A percentile compares a stretch with the other conserved stretches of the same genome.
These are phyloP conservation scores for Theocolax elegans DNA, from an alignment of 1,140 invertebrate genomes.

Conservation along the genomic window DNA sequence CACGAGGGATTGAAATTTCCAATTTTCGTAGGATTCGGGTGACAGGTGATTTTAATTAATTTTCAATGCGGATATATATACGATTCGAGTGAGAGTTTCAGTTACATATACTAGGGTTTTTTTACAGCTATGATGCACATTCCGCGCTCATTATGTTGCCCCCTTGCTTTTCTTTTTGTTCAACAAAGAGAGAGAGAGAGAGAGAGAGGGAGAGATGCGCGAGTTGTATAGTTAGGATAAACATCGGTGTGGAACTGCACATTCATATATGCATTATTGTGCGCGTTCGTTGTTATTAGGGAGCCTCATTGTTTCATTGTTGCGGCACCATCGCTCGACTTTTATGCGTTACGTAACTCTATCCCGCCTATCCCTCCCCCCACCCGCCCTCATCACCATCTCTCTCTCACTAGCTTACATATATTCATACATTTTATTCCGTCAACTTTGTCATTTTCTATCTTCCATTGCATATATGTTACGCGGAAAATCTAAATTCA, in stretches of 20 bases:
- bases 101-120: too few relatives aligned
- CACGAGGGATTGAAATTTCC: too few relatives aligned
- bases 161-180: not conserved
- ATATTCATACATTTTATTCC: not conserved
- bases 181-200: constrained; percentile 18
- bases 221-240: too few relatives aligned
- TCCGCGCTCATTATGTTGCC: not conserved
- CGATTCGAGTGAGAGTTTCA: too few relatives aligned
- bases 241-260: constrained; percentile 11
- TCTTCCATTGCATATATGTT: too few relatives aligned
- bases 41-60: too few relatives aligned
- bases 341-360: constrained; percentile 9
- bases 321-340: not conserved
- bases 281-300: constrained; percentile 8
- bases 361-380: not conserved
- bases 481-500: too few relatives aligned
- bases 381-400: too few relatives aligned
- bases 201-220: too few relatives aligned
- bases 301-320: constrained; percentile 32
- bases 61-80: too few relatives aligned
- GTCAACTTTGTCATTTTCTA: constrained; percentile 26
- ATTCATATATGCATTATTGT: not conserved
- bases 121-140: not conserved
- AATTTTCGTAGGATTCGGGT: too few relatives aligned
- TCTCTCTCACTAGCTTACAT: too few relatives aligned